Base-by-base conservation (phyloP, 2,797 vertebrate genomes). In the Enteromius radiatus region DNA sequence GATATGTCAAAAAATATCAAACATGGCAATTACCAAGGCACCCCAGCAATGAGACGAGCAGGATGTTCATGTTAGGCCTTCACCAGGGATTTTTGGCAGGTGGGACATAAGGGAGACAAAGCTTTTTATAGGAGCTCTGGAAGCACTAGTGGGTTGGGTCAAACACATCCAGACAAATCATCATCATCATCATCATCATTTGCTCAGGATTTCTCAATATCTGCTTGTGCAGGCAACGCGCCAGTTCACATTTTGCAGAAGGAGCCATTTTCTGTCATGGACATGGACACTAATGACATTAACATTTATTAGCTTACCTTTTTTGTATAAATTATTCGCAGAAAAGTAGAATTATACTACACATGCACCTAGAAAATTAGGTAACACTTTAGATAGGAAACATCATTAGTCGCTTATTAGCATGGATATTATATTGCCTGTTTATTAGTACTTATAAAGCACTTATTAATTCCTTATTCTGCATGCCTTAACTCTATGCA, bases 1-100 rank as follows among this genome's bases (percentile, higher is more conserved):
- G 15, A 74, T 38, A 73, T 49, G 26, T 1, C 2, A 52, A 33
- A 33, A 59, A 26, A 33, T 52, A 75, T 28, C 2, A 41, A 67
- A 59, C n/a, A 14, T 38, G 2, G 11, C 1, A 78, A 69, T 94
- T 94, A 95, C 95, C 93, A 7, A 95, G 81, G 86, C 86, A 93
- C 52, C 90, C 91, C n/a, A 95, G 83, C 75, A 94, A 78, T 3
- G 82, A 76, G 2, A 91, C 52, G 76, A 92, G 76, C 12, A 93
- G 82, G 88, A 82, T 28, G 83, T 93, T 94, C 95, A 94, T 95
- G 77, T 45, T 91, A 88, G 87, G 73, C 26, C 4, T 36, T 26
- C 28, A 10, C 83, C 1, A 26, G 36, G 41, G 84, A 36, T 89
- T 77, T 90, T 54, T 84, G 89, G 88, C 87, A 89, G 88, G 84